Conservation (phyloP, 2,113 vertebrate genomes). For the Eulemur macaco region DNA sequence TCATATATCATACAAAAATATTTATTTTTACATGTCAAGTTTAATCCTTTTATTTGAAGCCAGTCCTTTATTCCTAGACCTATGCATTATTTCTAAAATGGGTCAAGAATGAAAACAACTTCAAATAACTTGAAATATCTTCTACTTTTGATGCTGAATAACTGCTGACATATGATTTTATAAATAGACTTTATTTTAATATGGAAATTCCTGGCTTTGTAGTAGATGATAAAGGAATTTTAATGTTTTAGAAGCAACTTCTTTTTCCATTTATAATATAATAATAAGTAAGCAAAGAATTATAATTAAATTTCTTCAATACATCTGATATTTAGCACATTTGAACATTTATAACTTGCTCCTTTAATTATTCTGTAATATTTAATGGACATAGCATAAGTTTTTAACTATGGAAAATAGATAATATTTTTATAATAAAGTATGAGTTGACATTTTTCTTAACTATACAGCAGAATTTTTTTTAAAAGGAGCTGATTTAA, state of each 20-base stretch:
- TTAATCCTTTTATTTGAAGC: neutral
- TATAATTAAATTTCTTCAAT: slow-evolving; percentile 50
- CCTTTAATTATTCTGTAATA: slow-evolving; percentile 63
- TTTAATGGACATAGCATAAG: slow-evolving; percentile 70
- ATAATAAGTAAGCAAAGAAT: slow-evolving; percentile 58
- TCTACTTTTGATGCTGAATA: slow-evolving; percentile 64
- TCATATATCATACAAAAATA: neutral
- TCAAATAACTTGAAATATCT: slow-evolving; percentile 33
- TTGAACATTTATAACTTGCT: slow-evolving; percentile 59
- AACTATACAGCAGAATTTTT: slow-evolving; percentile 49
- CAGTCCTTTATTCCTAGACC: neutral
- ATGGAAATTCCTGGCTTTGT: slow-evolving; percentile 66
- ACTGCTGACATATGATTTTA: slow-evolving; percentile 46
- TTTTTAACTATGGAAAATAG: slow-evolving; percentile 62
- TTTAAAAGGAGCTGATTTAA: slow-evolving; percentile 63
- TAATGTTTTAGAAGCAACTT: slow-evolving; percentile 73
- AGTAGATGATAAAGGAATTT: slow-evolving; percentile 61
- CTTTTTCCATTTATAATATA: slow-evolving; percentile 58
- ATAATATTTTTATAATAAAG: slow-evolving; percentile 72
- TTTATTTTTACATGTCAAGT: neutral
- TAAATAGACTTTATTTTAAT: slow-evolving; percentile 72
- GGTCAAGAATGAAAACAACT: slow-evolving; percentile 25
- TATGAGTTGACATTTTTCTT: slow-evolving; percentile 67
- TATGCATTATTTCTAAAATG: slow-evolving; percentile 42
- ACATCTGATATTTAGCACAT: slow-evolving; percentile 32